A percentile compares a stretch with the other conserved stretches of the same genome.
Conservation (phyloP, 2,113 vertebrate genomes). For the Nerophis ophidion region DNA sequence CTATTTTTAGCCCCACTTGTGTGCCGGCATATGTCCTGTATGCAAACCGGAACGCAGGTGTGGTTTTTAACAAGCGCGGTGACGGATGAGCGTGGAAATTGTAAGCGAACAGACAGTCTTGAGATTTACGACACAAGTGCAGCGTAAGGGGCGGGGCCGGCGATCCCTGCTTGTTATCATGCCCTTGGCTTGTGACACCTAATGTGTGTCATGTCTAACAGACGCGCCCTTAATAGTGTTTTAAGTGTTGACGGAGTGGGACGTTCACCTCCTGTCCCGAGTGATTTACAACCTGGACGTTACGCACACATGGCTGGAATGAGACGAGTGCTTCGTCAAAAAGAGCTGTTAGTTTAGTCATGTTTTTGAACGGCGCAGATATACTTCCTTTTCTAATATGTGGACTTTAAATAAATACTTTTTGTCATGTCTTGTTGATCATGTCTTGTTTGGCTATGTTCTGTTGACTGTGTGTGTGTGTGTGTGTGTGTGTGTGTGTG, state of each 20-base stretch:
- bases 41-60: background rate
- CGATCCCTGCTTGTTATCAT: constrained; percentile 28
- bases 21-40: constrained; percentile 2
- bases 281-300: too few relatives aligned
- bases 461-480: too few relatives aligned
- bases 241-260: background rate
- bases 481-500: too few relatives aligned
- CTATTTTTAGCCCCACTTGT: constrained; percentile 25
- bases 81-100: constrained; percentile 29
- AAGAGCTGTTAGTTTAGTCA: too few relatives aligned
- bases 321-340: too few relatives aligned
- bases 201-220: constrained; percentile 7
- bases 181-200: constrained; percentile 38
- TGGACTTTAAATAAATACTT: too few relatives aligned
- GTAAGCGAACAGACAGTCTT: constrained; percentile 12
- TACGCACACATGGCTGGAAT: too few relatives aligned
- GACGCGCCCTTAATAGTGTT: background rate
- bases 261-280: too few relatives aligned
- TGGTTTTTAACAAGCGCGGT: constrained; percentile 6
- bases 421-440: too few relatives aligned
- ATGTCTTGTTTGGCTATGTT: too few relatives aligned
- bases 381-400: too few relatives aligned
- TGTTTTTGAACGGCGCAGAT: too few relatives aligned
- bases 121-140: constrained; percentile 32
- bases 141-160: background rate